Base-by-base conservation (phyloP, 2,797 vertebrate species). In the Poecilia velifera region DNA sequence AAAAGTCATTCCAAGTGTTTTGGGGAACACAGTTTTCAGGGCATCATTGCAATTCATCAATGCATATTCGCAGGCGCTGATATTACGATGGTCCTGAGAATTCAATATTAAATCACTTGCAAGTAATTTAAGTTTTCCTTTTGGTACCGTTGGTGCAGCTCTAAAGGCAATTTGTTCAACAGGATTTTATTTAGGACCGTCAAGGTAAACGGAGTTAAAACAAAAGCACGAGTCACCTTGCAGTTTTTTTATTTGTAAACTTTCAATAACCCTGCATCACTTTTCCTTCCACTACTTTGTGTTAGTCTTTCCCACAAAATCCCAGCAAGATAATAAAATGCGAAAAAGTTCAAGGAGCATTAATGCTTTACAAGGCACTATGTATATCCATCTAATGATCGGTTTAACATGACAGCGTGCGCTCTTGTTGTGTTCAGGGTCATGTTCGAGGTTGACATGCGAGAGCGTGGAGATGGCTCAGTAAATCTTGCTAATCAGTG, bases 381-480 rank as follows among this genome's bases (percentile, higher is more conserved):
- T 25, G 3, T 66, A 20, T 41, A 39, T 68, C 18, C 64, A 41
- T 8, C 8, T 36, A 31, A 16, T 62, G 28, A 64, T 68, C 20
- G 1, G 34, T 10, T 22, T 71, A 28, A 46, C 12, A 28, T 46
- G 25, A 71, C 68, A 28, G 41, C 6, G 28, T 46, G 22, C 6
- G 4, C 41, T 71, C 68, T 68, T 84, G 36, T 10, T 88, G n/a
- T 78, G 74, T 89, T 93, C 75, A 99, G 98, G 94, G 98, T 97
- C 83, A 97, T 99, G 98, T 99, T 99, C 91, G 97, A 98, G 95
- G 97, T 98, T 85, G 96, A 98, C 89, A 99, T 98, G 98, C 96
- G 96, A 88, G 98, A 99, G 94, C 93, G 97, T 84, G 97, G 95
- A 62, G 97, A 96, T 81, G 97, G 97, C 77, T 96, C 96, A 59